Conservation (phyloP, 2,888 invertebrate genomes). For the Acanthopleura granulata region DNA sequence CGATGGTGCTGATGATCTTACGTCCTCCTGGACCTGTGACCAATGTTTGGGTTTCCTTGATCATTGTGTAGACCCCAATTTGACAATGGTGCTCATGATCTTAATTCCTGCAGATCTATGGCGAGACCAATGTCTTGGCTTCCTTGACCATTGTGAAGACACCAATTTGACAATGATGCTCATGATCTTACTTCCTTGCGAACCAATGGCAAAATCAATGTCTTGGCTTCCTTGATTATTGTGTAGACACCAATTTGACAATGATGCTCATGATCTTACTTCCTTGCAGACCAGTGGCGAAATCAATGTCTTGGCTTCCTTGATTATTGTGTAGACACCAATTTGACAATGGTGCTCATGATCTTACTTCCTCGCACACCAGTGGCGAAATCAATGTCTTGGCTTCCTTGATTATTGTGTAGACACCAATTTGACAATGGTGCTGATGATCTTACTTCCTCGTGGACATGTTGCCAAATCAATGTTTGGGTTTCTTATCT, state of each 20-base stretch:
- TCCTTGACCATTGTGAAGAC: slow-evolving; percentile 52
- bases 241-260: slow-evolving; percentile 59
- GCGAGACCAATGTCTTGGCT: slow-evolving; percentile 61
- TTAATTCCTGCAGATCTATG: slow-evolving; percentile 60
- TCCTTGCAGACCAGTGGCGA: slow-evolving; percentile 59
- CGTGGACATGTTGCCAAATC: slow-evolving; percentile 61
- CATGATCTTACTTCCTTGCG: slow-evolving; percentile 31
- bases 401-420: slow-evolving; percentile 47
- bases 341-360: slow-evolving; percentile 60
- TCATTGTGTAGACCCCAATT: slow-evolving; percentile 57
- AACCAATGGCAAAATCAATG: too few species aligned
- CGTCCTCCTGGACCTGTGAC: slow-evolving; percentile 61
- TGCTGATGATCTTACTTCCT: slow-evolving; percentile 59
- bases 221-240: slow-evolving; percentile 34
- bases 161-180: slow-evolving; percentile 60
- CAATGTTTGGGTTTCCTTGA: background rate
- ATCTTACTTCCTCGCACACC: background rate
- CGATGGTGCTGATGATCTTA: slow-evolving; percentile 61
- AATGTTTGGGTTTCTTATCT: slow-evolving; percentile 61
- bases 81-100: slow-evolving; percentile 62
- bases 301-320: slow-evolving; percentile 58
- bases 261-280: slow-evolving; percentile 61
- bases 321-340: slow-evolving; percentile 57
- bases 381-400: too few species aligned
- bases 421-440: slow-evolving; percentile 60